phyloP scores from a whole-genome alignment of 2,113 vertebrate species.

The Xiphias gladius region DNA sequence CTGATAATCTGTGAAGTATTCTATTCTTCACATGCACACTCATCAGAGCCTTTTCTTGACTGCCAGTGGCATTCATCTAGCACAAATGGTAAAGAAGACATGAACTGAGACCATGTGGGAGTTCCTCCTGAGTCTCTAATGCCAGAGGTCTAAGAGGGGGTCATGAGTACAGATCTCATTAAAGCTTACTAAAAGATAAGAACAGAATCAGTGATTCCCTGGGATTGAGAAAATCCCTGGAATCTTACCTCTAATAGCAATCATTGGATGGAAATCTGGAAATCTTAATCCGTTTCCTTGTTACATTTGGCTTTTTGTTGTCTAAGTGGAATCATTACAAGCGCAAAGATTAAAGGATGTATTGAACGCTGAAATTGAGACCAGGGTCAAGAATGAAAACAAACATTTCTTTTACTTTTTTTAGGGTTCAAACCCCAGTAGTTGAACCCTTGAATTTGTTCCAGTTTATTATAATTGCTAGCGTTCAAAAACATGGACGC shows the following conservation, averaged over 20 bases:
- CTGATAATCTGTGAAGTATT: no score
- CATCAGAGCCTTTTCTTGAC: neutral
- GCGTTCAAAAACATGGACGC: no score
- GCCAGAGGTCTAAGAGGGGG: neutral
- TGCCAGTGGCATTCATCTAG: neutral
- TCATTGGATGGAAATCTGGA: neutral
- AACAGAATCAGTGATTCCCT: neutral
- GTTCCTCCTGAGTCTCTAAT: neutral
- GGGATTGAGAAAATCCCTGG: conserved; percentile 11
- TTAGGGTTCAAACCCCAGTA: no score
- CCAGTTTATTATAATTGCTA: no score
- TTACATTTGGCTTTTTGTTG: neutral
- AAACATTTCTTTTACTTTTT: no score
- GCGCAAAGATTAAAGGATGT: neutral
- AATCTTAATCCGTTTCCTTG: neutral
- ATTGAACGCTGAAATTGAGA: neutral
- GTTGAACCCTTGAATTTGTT: no score
- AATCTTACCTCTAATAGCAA: conserved; percentile 1
- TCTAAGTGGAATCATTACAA: neutral
- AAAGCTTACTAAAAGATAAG: conserved; percentile 24
- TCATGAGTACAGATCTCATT: conserved; percentile 23
- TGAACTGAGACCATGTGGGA: neutral
- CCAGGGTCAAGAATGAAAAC: neutral
- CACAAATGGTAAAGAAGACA: neutral
- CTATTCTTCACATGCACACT: no score